phyloP scores from a whole-genome alignment of 2,113 vertebrate species.

The Anhinga anhinga region DNA sequence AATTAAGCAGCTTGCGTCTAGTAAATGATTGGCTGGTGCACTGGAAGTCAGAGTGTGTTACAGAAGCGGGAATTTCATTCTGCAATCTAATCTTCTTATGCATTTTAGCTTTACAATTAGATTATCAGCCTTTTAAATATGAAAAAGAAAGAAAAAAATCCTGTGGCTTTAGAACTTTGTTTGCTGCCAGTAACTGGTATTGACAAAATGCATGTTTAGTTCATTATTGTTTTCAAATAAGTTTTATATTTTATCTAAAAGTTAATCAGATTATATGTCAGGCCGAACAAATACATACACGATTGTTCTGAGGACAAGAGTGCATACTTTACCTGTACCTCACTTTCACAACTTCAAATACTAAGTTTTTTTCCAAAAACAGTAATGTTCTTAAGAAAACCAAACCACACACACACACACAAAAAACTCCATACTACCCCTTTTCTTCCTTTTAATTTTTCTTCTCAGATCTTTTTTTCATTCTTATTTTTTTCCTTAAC shows the following conservation, averaged over 20 bases:
- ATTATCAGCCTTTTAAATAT: not conserved
- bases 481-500: not conserved
- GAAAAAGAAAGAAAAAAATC: not conserved
- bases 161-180: not conserved
- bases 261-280: not conserved
- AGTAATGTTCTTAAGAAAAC: not conserved
- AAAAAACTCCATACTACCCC: not conserved
- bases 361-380: not conserved
- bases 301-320: not conserved
- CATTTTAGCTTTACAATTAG: not conserved
- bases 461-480: not conserved
- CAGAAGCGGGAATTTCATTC: not conserved
- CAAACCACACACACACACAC: not conserved
- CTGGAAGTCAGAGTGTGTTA: not conserved
- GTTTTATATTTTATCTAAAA: not conserved
- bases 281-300: not conserved
- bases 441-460: not conserved
- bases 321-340: not conserved
- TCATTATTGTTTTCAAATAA: not conserved
- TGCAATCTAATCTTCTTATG: not conserved
- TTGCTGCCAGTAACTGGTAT: not conserved
- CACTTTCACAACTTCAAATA: not conserved
- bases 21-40: not conserved
- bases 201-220: not conserved
- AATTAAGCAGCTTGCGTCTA: not conserved